Evolutionary conservation across 2,113 vertebrate species (phyloP).

Genomic region (Apodemus speciosus): DNA sequence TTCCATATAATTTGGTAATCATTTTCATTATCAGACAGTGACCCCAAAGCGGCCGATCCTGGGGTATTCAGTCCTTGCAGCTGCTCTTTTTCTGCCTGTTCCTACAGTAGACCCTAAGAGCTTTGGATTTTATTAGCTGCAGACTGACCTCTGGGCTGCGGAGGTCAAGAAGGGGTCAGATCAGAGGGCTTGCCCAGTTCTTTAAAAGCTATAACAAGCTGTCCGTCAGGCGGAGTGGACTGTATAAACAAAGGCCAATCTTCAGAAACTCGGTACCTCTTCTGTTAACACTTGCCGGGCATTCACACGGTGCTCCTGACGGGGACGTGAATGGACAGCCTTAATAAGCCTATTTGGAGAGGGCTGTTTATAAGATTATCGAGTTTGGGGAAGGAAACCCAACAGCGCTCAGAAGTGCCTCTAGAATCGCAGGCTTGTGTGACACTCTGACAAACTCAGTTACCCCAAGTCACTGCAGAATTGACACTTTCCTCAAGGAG

Average conservation of each 20-base stretch:
- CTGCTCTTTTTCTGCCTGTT: constrained; percentile 90
- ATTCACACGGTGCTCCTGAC: constrained; percentile 80
- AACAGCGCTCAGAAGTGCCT: constrained; percentile 52
- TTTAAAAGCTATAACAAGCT: constrained; percentile 90
- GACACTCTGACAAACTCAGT: constrained; percentile 70
- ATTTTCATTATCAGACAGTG: constrained; percentile 99
- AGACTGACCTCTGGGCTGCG: constrained; percentile 84
- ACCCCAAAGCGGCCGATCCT: constrained; percentile 90
- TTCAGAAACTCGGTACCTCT: constrained; percentile 85
- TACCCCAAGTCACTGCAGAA: constrained; percentile 51
- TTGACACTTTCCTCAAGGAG: constrained; percentile 33
- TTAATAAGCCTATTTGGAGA: constrained; percentile 78
- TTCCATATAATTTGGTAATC: constrained; percentile 99
- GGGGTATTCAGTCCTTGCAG: constrained; percentile 89
- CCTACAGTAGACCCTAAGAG: constrained; percentile 87
- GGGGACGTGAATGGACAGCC: constrained; percentile 77
- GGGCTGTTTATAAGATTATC: constrained; percentile 71
- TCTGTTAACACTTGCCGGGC: constrained; percentile 86
- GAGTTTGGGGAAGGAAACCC: constrained; percentile 41
- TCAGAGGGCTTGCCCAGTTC: constrained; percentile 84
- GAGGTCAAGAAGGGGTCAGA: constrained; percentile 90
- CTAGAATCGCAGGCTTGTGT: constrained; percentile 13
- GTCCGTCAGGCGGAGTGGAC: constrained; percentile 84
- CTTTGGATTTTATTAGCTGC: constrained; percentile 84
- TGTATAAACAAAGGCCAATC: constrained; percentile 86